phyloP scores from a whole-genome alignment of 2,797 vertebrate genomes.

The Syngnathus rostellatus region DNA sequence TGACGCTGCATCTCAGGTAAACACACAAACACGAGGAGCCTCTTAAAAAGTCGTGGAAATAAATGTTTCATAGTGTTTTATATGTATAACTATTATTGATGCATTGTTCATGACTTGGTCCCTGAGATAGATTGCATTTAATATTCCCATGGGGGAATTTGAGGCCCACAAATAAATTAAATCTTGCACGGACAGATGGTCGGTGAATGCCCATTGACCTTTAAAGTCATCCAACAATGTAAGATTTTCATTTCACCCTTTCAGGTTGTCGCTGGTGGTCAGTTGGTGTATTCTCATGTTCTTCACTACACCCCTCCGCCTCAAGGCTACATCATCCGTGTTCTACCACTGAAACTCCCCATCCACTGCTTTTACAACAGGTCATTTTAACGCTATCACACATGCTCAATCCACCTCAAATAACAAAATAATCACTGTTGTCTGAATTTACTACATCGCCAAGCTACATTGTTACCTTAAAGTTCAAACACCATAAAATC shows the following conservation, averaged over 20 bases:
- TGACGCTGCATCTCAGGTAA: slow-evolving; percentile 29
- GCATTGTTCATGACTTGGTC: neutral
- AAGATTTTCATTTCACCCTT: neutral
- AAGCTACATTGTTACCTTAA: too few relatives aligned
- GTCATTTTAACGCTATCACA: slow-evolving; percentile 23
- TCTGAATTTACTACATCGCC: too few relatives aligned
- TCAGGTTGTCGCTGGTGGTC: slow-evolving; percentile 43
- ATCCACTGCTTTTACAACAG: slow-evolving; percentile 60
- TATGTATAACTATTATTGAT: neutral
- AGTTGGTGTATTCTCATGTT: slow-evolving; percentile 48
- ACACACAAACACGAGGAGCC: neutral
- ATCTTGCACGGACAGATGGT: too few relatives aligned
- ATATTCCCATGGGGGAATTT: neutral
- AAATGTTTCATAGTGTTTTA: neutral
- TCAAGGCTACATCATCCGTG: slow-evolving; percentile 43
- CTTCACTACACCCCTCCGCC: slow-evolving; percentile 42
- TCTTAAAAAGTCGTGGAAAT: neutral
- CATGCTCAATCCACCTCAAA: neutral
- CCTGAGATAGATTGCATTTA: neutral
- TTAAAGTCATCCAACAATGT: neutral
- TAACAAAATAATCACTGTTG: neutral
- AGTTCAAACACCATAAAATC: too few relatives aligned
- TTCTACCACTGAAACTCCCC: slow-evolving; percentile 38
- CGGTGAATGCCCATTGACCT: neutral
- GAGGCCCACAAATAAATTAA: neutral